Evolutionary conservation across 1,140 invertebrate genomes (phyloP).

Genomic region (Thrips palmi): DNA sequence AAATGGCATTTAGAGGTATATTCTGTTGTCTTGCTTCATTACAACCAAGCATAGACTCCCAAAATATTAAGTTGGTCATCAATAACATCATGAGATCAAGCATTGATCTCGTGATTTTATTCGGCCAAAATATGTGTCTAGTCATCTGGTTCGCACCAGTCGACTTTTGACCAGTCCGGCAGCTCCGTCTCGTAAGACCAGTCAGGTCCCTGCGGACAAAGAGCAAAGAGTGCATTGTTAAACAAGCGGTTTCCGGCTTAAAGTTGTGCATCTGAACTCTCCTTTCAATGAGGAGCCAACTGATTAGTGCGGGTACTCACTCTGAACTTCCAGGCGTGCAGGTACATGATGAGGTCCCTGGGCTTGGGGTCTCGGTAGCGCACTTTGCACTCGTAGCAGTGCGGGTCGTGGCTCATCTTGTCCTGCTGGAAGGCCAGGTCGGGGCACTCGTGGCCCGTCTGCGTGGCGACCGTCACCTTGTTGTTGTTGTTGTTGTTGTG

Average conservation of each 20-base stretch:
- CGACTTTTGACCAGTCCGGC: slow-evolving; percentile 67
- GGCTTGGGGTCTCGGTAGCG: slow-evolving; percentile 78
- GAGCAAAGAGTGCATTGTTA: slow-evolving; percentile 6
- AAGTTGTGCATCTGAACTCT: slow-evolving; percentile 4
- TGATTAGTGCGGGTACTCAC: no score
- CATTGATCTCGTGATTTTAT: no score
- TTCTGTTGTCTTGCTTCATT: no score
- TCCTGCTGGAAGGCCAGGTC: slow-evolving; percentile 47
- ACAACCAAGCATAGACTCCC: no score
- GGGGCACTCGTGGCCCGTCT: slow-evolving; percentile 57
- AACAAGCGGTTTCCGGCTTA: slow-evolving; percentile 11
- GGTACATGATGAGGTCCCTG: slow-evolving; percentile 81
- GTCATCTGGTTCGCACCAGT: slow-evolving; percentile 47
- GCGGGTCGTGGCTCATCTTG: slow-evolving; percentile 59
- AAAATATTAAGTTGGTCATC: no score
- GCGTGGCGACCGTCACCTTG: slow-evolving; percentile 48
- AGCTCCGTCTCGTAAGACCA: slow-evolving; percentile 80
- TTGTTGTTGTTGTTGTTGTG: no score
- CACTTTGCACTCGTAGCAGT: slow-evolving; percentile 85
- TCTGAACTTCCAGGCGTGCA: slow-evolving; percentile 85
- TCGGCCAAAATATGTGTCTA: no score
- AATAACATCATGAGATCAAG: no score
- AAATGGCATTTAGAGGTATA: no score
- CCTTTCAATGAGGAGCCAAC: no score
- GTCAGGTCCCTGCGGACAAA: slow-evolving; percentile 48